Conservation (phyloP, 2,113 vertebrate species). For the Oophaga pumilio region DNA sequence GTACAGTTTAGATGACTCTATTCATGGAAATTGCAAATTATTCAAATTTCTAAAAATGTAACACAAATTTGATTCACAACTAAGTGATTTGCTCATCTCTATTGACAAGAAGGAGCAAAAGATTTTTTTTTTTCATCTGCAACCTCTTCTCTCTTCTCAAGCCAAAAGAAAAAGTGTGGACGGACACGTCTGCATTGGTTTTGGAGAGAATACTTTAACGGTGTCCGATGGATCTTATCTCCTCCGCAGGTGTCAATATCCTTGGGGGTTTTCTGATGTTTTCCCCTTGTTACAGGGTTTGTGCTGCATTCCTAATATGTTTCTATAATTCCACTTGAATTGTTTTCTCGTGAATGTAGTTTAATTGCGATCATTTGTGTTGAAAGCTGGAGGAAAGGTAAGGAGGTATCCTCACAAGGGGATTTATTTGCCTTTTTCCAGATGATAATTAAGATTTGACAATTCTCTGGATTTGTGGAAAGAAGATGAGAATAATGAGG, state of each 20-base stretch:
- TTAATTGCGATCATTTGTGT: neutral
- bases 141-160: too few relatives aligned
- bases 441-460: conserved; percentile 5
- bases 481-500: neutral
- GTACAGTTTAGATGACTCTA: too few relatives aligned
- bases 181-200: too few relatives aligned
- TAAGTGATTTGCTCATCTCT: too few relatives aligned
- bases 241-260: neutral
- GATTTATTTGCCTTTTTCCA: conserved; percentile 8
- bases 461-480: neutral
- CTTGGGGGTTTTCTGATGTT: neutral
- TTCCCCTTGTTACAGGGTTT: neutral
- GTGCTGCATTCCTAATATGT: neutral
- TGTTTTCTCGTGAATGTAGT: neutral
- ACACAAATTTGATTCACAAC: too few relatives aligned
- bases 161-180: too few relatives aligned
- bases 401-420: neutral
- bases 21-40: too few relatives aligned
- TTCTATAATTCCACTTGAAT: neutral
- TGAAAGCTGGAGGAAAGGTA: neutral
- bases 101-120: too few relatives aligned
- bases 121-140: too few relatives aligned
- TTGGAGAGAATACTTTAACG: too few relatives aligned
- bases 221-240: neutral
- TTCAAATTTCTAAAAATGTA: too few relatives aligned